Base-by-base conservation (phyloP, 1,140 invertebrate genomes). In the Drosophila pectinifera region DNA sequence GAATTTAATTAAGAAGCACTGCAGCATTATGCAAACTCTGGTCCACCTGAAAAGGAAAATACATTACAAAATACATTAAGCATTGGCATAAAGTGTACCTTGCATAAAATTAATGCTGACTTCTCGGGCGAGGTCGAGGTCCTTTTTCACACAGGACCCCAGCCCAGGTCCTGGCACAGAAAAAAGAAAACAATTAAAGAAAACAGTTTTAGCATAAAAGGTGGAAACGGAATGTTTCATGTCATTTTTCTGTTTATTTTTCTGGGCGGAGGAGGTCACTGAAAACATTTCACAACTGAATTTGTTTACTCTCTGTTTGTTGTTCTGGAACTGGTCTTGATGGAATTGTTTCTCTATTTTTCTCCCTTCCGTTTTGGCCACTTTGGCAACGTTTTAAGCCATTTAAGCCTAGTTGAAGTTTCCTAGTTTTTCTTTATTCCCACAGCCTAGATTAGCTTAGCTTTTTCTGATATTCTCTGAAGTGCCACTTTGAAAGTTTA, bases 1-100 rank as follows among this genome's bases (percentile, higher is more conserved):
- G 69, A 69, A 79, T 86, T 86, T 82, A 78, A 88, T 86, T 86
- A 78, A 68, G 67, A 67, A 51, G 36, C 42, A 42, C 42, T 56
- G 57, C 62, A 49, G 61, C 53, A 64, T 69, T 74, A 77, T 67
- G 65, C 61, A 61, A 67, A 73, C 39, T 45, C 51, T 31, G 51
- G 28, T 26, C 45, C 24, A 39, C 34, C 36, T 39, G 53, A 49
- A 55, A 73, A 43, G 38, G 24, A 53, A 73, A 78, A 69, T 31
- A 45, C 22, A 49, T 28, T 13, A 28, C 3, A 28, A 10, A 51
- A 81, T 54, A 62, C 56, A 62, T 77, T 68, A 70, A 48, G 72
- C 67, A 70, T 61, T 77, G 62, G 63, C 72, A 75, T 67, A 67
- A 75, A 75, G 73, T 76, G 41, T 75, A 75, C 61, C 72, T 67